These are phyloP conservation scores for Oligia strigilis DNA, from an alignment of 2,888 invertebrate genomes.

Conservation along the genomic window DNA sequence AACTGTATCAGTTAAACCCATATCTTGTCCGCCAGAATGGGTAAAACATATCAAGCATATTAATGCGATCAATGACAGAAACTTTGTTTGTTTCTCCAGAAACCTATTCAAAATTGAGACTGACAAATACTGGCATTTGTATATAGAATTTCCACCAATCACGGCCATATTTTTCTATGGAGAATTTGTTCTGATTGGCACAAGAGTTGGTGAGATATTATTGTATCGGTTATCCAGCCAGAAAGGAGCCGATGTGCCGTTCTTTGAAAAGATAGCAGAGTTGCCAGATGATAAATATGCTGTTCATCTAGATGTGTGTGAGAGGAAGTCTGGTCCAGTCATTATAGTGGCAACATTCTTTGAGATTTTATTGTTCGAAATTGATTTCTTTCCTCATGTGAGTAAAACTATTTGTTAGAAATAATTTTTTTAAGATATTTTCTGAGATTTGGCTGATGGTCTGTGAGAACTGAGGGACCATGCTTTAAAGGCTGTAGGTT, in stretches of 20 bases:
- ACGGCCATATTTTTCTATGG: conserved; percentile 85
- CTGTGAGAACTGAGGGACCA: too few relatives aligned
- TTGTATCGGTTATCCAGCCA: conserved; percentile 82
- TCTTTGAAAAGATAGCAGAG: conserved; percentile 77
- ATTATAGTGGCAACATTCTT: conserved; percentile 81
- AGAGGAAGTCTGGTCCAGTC: conserved; percentile 80
- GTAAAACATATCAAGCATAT: conserved; percentile 80
- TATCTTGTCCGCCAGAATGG: conserved; percentile 82
- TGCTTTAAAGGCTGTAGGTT: not conserved
- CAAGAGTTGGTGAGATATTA: conserved; percentile 78
- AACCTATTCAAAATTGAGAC: conserved; percentile 84
- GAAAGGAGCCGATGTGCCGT: conserved; percentile 73
- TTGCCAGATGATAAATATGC: conserved; percentile 83
- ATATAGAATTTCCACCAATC: conserved; percentile 83
- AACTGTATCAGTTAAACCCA: conserved; percentile 66
- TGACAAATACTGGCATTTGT: conserved; percentile 79
- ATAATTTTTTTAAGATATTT: not conserved
- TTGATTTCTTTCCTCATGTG: conserved; percentile 82
- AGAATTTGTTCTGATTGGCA: conserved; percentile 81
- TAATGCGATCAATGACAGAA: conserved; percentile 77
- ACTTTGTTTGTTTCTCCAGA: conserved; percentile 84
- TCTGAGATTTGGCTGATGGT: not conserved
- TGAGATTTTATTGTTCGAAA: conserved; percentile 79
- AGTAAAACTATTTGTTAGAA: conserved; percentile 64
- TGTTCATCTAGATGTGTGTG: conserved; percentile 82